A percentile compares a stretch with the other conserved stretches of the same genome.
These are phyloP conservation scores for Diachrysia chrysitis DNA, from an alignment of 2,888 invertebrate genomes.

Conservation along the genomic window DNA sequence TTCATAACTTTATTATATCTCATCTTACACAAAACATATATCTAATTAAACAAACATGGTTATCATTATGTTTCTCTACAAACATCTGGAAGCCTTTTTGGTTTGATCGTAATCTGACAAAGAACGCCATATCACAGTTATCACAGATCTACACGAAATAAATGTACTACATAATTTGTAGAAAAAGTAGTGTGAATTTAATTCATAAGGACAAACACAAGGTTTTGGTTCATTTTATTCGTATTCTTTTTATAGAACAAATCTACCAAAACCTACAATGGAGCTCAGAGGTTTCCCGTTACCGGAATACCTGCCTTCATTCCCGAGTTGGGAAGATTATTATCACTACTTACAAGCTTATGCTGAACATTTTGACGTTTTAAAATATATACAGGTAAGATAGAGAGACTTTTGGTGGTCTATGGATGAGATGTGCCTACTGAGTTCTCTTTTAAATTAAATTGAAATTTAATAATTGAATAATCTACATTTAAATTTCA, in stretches of 20 bases:
- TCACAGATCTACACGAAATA: no score
- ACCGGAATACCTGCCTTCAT: constrained; percentile 75
- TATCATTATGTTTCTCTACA: not conserved
- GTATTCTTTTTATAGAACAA: constrained; percentile 72
- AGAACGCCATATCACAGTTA: not conserved
- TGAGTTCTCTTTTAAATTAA: not conserved
- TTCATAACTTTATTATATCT: no score
- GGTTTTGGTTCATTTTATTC: no score
- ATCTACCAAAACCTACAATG: constrained; percentile 85
- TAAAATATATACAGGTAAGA: constrained; percentile 77
- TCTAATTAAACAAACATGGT: not conserved
- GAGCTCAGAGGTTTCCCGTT: constrained; percentile 78
- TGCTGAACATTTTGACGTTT: constrained; percentile 75
- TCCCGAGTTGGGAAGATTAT: constrained; percentile 74
- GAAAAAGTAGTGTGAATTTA: no score
- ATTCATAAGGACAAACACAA: no score
- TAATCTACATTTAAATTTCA: no score
- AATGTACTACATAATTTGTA: no score
- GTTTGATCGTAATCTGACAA: not conserved
- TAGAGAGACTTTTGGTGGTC: no score
- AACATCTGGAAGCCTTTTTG: not conserved
- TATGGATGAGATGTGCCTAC: no score
- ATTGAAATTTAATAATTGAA: not conserved
- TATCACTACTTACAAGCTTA: constrained; percentile 78
- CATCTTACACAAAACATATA: not conserved